Percentiles rank a stretch among this genome's conserved stretches.
These are phyloP conservation scores for Urosaurus nigricauda DNA, from an alignment of 2,797 vertebrate genomes.

Conservation along the genomic window DNA sequence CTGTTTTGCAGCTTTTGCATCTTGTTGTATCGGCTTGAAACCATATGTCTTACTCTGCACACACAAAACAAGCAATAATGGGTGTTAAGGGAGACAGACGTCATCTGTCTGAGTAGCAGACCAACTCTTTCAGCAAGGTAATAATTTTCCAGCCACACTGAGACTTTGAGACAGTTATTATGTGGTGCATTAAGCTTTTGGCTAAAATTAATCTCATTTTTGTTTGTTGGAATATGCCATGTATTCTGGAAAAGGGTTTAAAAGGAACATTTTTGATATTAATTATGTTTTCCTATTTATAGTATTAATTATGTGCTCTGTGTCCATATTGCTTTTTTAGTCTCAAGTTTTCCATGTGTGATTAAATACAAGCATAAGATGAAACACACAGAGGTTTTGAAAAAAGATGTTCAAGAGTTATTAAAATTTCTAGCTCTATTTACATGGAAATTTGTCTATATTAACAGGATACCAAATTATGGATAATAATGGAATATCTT, in stretches of 20 bases:
- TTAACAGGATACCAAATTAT: slow-evolving; percentile 94
- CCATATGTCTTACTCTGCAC: too few species aligned
- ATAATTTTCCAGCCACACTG: neutral
- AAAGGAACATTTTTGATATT: neutral
- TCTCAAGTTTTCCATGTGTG: neutral
- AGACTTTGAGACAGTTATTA: neutral
- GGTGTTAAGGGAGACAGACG: too few species aligned
- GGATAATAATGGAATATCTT: slow-evolving; percentile 99
- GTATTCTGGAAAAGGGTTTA: neutral
- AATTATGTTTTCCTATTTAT: neutral
- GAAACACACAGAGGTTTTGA: neutral
- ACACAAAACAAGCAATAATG: too few species aligned
- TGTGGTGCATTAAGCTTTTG: neutral
- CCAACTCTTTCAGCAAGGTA: too few species aligned
- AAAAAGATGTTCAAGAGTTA: neutral
- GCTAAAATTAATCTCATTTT: neutral
- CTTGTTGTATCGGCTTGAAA: too few species aligned
- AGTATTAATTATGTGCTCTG: neutral
- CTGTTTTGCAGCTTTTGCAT: too few species aligned
- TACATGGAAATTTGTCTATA: slow-evolving; percentile 49
- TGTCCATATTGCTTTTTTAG: neutral
- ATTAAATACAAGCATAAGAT: neutral
- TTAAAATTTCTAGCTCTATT: neutral
- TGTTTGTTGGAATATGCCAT: neutral
- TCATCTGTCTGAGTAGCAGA: too few species aligned